A percentile compares a stretch with the other conserved stretches of the same genome.
Evolutionary conservation across 53 echinoderm and acorn worm genomes (phyloP).

Genomic region (Crossaster papposus): DNA sequence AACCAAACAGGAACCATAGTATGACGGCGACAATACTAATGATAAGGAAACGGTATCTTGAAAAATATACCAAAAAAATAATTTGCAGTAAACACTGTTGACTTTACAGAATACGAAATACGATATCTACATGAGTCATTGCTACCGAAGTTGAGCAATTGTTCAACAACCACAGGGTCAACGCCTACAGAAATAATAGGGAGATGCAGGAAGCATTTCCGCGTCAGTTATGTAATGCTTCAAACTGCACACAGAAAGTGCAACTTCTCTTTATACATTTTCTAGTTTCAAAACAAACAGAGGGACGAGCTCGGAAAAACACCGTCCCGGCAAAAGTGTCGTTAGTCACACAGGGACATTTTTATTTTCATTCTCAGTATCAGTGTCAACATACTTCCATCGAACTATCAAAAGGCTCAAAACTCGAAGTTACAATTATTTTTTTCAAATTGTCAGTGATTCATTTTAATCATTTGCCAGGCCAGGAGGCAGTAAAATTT

Average conservation of each 20-base stretch:
- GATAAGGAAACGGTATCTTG: too few relatives aligned
- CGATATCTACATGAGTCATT: too few relatives aligned
- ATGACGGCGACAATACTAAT: too few relatives aligned
- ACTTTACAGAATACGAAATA: too few relatives aligned
- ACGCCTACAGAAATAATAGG: not conserved
- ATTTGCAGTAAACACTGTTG: too few relatives aligned
- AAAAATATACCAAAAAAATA: too few relatives aligned
- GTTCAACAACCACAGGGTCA: not conserved
- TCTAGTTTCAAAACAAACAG: not conserved
- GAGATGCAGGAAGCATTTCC: not conserved
- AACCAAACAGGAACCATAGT: too few relatives aligned
- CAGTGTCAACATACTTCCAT: not conserved
- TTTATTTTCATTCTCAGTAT: not conserved
- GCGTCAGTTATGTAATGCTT: not conserved
- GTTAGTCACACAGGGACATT: not conserved
- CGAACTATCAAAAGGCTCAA: not conserved
- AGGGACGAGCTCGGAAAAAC: not conserved
- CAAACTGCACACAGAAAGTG: not conserved
- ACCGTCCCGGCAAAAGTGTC: not conserved
- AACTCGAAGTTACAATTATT: too few relatives aligned
- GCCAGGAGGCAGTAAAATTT: too few relatives aligned
- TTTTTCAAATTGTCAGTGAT: too few relatives aligned
- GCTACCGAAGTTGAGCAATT: not conserved
- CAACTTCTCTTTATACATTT: not conserved
- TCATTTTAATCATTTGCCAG: too few relatives aligned